Base-by-base conservation (phyloP, 2,888 invertebrate genomes). In the Cryptocephalus primarius region DNA sequence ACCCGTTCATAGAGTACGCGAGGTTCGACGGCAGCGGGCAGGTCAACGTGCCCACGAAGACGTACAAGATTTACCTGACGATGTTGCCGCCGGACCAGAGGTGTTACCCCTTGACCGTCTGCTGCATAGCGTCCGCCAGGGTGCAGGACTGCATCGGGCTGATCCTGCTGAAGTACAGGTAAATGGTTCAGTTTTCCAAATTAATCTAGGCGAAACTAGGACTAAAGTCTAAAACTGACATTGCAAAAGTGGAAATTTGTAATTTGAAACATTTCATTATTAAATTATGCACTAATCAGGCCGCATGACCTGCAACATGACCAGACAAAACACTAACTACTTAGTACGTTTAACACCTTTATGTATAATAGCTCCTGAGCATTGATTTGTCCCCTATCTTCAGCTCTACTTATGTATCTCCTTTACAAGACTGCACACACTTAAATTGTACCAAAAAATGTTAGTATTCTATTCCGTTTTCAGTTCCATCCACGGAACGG, bases 81-180 rank as follows among this genome's bases (percentile, higher is more conserved):
- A 89, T 94, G 85, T 72, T 91, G 32, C 80, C 87, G 0, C 82
- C 83, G 51, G 83, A 83, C 46, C 82, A 88, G 52, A 80, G 89
- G 53, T 82, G 83, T 56, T 92, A 89, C 71, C 93, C 94, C 0
- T 72, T 94, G 67, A 78, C 82, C 59, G 80, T 92, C 44, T 81
- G 83, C 60, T 88, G 93, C 44, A 75, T 90, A 48, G 80, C 86
- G 12, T 82, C 79, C 59, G 92, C 94, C 31, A 91, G 86, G 73
- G 88, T 95, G 46, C 77, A 80, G 59, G 94, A 96, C 66, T 77
- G 95, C 33, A 89, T 96, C 64, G 96, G 96, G 33, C 80, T 95
- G 45, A 89, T 89, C 60, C 88, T 93, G 71, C 91, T 89, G 66
- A 87, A 89, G 73, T 85, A 81, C 79, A 73, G 80, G 81, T 74